Base-by-base conservation (phyloP, 2,888 invertebrate species). In the Acanthopleura granulata region DNA sequence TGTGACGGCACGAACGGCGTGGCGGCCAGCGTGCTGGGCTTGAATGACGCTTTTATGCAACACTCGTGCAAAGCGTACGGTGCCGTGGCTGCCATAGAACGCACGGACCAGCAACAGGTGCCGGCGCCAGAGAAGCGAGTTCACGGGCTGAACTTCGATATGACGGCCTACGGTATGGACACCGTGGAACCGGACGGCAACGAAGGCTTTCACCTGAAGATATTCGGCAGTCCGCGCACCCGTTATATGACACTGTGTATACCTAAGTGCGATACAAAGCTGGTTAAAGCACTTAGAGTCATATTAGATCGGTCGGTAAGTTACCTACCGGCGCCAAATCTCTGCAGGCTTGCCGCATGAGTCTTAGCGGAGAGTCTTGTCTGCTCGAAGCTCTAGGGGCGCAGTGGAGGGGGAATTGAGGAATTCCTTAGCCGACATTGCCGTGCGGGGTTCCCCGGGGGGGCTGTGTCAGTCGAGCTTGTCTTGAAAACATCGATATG, bases 231-330 rank as follows among this genome's bases (percentile, higher is more conserved):
- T 66, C 83, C 83, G 40, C 78, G 86, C 27, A 82, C 86, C 75
- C 81, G 89, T 69, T 87, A 85, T 80, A 83, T 89, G 81, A 79
- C 87, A 0, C 79, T 89, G 69, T 83, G 84, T 11, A 85, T 89
- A n/a, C 85, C 83, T 11, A 87, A 85, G 78, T 85, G 85, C 75
- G 89, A 89, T 73, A 84, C 87, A 0, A 84, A 83, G 16, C 82
- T 87, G 27, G 87, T 89, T 70, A 87, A 86, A 74, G 82, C 86
- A 0, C 79, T 89, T 27, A 83, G 85, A 49, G 86, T 87, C 9
- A 85, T 88, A 40, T 78, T 89, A 72, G 88, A 89, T 77, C 85
- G 86, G 80, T 88, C 89, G 72, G 89, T 89, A 81, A 86, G 89
- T 84, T 70, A 18, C 18, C 1, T 61, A 6, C 3, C 9, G 40